phyloP scores from a whole-genome alignment of 2,797 vertebrate species.

The Galagoides demidoff region DNA sequence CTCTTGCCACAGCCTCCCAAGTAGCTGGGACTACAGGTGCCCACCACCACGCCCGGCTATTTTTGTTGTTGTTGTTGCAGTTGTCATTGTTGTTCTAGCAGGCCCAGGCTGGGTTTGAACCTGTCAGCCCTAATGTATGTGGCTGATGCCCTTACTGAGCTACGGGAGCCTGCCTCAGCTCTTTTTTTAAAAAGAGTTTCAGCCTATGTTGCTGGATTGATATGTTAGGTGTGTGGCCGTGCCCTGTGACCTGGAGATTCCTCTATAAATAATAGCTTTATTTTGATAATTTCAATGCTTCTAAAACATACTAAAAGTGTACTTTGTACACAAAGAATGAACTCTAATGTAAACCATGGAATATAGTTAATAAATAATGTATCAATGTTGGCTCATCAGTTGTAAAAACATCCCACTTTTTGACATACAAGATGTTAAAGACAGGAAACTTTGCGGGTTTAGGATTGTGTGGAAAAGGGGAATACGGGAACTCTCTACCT shows the following conservation, averaged over 20 bases:
- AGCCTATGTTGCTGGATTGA: neutral
- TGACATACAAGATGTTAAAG: neutral
- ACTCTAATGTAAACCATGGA: neutral
- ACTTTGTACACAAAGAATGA: neutral
- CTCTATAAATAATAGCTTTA: neutral
- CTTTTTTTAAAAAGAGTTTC: neutral
- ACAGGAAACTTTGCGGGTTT: neutral
- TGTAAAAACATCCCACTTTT: neutral
- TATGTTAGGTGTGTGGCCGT: neutral
- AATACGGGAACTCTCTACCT: neutral
- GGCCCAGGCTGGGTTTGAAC: no score
- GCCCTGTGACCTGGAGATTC: neutral
- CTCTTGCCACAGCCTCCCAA: no score
- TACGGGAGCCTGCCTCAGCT: neutral
- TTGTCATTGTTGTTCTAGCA: no score
- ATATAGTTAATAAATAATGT: neutral
- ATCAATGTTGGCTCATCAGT: neutral
- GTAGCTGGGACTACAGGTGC: no score
- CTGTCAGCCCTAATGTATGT: no score
- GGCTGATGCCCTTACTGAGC: no score
- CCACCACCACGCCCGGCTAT: no score
- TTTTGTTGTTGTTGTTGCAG: no score
- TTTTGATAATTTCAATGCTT: neutral
- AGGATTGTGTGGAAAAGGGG: neutral
- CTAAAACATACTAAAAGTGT: neutral